Base-by-base conservation (phyloP, 1,140 invertebrate genomes). In the Nasonia giraulti region DNA sequence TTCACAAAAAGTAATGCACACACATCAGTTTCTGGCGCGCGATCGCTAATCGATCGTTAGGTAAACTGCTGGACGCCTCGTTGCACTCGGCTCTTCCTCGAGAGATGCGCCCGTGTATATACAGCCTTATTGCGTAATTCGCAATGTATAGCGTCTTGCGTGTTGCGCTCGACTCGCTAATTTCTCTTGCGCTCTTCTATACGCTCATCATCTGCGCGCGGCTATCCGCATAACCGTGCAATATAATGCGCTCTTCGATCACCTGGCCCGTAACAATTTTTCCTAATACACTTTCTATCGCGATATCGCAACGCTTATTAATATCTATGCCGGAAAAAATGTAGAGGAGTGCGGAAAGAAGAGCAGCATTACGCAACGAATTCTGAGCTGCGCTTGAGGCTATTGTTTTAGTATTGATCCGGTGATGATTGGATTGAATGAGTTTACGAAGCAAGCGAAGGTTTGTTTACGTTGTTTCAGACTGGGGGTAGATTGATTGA, bases 251-350 rank as follows among this genome's bases (percentile, higher is more conserved):
- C 79, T 50, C 31, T 23, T 73, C 71, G 74, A 77, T 77, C 27
- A 20, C 20, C 33, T 12, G 12, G 73, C 55, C n/a, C 71, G 73
- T 82, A 82, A 76, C 55, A 23, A 62, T 62, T 82, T 66, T 76
- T 82, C 81, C 73, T 17, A 50, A 82, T 82, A 74, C 27, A 82
- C 81, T 82, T 82, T 82, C 81, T 62, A 27, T 68, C 23, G 20
- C 47, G 17, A 82, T 74, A 74, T 55, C 47, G 80, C 27, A 82
- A 82, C 8, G 47, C 55, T 12, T 27, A 31, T 31, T 40, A 62
- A 82, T 74, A 47, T 14, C n/a, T 23, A 20, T 27, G 3, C 8
- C 17, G 71, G 44, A 76, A 76, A 55, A 62, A 76, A 40, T 50
- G 6, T 17, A 75, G 75, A 76, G 33, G 4, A 10, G 31, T n/a